Evolutionary conservation across 2,888 invertebrate genomes (phyloP), one percentile per base, ranked within the genome.

Genomic region (Pemphredon lugubris): DNA sequence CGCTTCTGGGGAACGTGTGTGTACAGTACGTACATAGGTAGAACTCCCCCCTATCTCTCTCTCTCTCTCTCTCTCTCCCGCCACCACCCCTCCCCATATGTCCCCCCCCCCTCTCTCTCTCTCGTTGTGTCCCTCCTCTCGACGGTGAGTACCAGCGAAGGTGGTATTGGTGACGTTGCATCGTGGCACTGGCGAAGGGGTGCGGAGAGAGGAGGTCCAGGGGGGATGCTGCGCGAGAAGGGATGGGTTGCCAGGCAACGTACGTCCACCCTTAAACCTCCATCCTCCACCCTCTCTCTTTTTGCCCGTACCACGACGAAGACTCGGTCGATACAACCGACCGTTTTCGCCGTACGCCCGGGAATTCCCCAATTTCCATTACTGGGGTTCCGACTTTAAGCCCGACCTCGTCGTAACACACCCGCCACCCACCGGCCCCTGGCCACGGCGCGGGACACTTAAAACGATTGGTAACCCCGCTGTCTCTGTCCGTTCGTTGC

Each of bases 201-300:
- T n/a, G n/a, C 40, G 23, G 48, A 14, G 3, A 40, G 23, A 40
- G 55, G 69, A 64, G 76, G 81, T 80, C 75, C 81, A 76, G 67
- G 71, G 77, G 75, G 81, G 83, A 84, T 84, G 84, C 83, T 81
- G 81, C 80, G 81, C 80, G 75, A 72, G 81, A 68, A 77, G 81
- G 82, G 81, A 74, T 78, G 74, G 79, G 89, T 89, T 89, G 89
- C 89, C 81, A 84, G 79, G 89, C 88, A 88, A 89, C 89, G 83
- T 86, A 88, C 88, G 83, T 86, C 88, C 85, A 88, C 87, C 89
- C 89, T 87, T 86, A 84, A 88, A 85, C 84, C 72, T 58, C 71
- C 66, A 67, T 77, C 77, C 73, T 73, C 73, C 55, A 30, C 51
- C 69, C 50, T 50, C 68, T 47, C 32, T 61, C 60, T 70, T 64